These are phyloP conservation scores for Icerya purchasi DNA, from an alignment of 2,888 invertebrate genomes.

Conservation along the genomic window DNA sequence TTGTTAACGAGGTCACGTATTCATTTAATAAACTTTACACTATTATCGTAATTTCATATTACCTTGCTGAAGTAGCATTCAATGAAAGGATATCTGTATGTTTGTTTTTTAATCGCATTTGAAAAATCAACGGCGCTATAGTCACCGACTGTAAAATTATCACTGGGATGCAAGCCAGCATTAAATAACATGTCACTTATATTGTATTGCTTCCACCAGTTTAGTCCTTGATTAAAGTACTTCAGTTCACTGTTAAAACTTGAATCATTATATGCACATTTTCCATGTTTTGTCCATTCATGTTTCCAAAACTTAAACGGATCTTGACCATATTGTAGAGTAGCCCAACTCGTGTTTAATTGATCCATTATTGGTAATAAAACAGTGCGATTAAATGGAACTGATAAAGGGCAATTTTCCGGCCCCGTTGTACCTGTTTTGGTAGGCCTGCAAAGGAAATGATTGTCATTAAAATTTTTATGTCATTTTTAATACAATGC, in stretches of 20 bases:
- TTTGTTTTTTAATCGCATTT: constrained; percentile 7
- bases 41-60: too few species aligned
- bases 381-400: constrained; percentile 39
- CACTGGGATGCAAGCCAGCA: constrained; percentile 35
- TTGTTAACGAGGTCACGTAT: too few species aligned
- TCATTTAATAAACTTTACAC: too few species aligned
- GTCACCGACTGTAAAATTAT: constrained; percentile 20
- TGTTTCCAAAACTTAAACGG: constrained; percentile 46
- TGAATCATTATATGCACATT: constrained; percentile 41
- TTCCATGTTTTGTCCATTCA: constrained; percentile 67
- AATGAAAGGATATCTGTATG: constrained; percentile 38
- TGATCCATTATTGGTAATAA: constrained; percentile 35
- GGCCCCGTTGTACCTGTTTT: constrained; percentile 44
- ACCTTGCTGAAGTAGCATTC: constrained; percentile 37
- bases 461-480: too few species aligned
- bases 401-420: constrained; percentile 42
- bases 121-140: constrained; percentile 27
- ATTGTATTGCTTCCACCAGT: constrained; percentile 36
- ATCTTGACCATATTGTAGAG: constrained; percentile 36
- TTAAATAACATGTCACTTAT: constrained; percentile 36
- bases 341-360: constrained; percentile 44
- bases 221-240: constrained; percentile 43
- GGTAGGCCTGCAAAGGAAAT: constrained; percentile 37
- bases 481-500: too few species aligned
- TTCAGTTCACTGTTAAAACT: constrained; percentile 37